Percentiles rank a stretch among this genome's conserved stretches.
phyloP scores from a whole-genome alignment of 2,797 vertebrate genomes.

The Anniella stebbinsi region DNA sequence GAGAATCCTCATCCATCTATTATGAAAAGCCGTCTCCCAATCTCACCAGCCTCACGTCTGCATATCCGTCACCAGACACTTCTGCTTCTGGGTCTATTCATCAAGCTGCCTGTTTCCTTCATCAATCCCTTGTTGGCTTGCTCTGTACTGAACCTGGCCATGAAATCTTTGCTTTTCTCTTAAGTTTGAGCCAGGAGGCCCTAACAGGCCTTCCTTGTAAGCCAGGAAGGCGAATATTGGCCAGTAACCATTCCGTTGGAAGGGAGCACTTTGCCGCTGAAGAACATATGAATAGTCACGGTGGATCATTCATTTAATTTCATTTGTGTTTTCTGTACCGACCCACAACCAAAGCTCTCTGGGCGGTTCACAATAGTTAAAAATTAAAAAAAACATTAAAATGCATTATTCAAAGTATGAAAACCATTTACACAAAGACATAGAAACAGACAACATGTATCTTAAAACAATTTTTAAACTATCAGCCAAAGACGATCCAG shows the following conservation, averaged over 20 bases:
- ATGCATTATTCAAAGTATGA: too few relatives aligned
- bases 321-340: too few relatives aligned
- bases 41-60: slow-evolving; percentile 69
- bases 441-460: too few relatives aligned
- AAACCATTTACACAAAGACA: too few relatives aligned
- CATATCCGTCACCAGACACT: slow-evolving; percentile 69
- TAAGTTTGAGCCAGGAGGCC: slow-evolving; percentile 39
- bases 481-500: too few relatives aligned
- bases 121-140: slow-evolving; percentile 69
- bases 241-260: neutral
- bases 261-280: neutral
- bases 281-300: neutral
- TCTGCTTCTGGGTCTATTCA: slow-evolving; percentile 66
- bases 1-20: slow-evolving; percentile 77
- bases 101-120: slow-evolving; percentile 66
- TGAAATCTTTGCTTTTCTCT: slow-evolving; percentile 58
- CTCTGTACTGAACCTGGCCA: slow-evolving; percentile 65
- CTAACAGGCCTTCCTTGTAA: neutral
- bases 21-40: slow-evolving; percentile 65
- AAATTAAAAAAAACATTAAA: too few relatives aligned
- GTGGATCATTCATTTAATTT: too few relatives aligned
- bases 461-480: too few relatives aligned
- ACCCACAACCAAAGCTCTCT: too few relatives aligned
- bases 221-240: neutral
- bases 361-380: too few relatives aligned